Evolutionary conservation across 1,140 invertebrate genomes (phyloP).

Genomic region (Lysiphlebus fabarum): DNA sequence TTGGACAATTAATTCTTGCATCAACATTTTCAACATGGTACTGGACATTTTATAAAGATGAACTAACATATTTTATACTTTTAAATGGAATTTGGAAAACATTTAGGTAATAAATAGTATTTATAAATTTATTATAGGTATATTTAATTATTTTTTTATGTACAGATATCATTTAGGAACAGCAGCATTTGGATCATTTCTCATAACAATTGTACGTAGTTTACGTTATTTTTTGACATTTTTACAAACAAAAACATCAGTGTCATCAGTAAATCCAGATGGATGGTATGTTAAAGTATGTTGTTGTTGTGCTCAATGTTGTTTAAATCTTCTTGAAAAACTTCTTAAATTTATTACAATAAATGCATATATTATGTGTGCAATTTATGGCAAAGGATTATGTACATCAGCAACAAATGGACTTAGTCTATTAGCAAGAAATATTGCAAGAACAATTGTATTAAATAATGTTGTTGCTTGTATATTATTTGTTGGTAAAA

Average conservation of each 20-base stretch:
- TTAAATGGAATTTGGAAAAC: conserved; percentile 68
- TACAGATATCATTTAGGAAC: conserved; percentile 93
- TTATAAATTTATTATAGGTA: no score
- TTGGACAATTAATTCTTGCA: conserved; percentile 87
- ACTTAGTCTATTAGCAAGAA: conserved; percentile 86
- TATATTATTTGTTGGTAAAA: conserved; percentile 65
- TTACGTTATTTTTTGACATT: conserved; percentile 70
- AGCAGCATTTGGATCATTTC: conserved; percentile 87
- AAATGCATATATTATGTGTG: conserved; percentile 97
- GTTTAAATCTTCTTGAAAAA: conserved; percentile 87
- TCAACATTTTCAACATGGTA: conserved; percentile 87
- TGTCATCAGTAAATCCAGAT: no score
- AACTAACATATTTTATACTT: conserved; percentile 80
- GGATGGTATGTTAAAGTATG: no score
- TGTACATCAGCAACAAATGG: conserved; percentile 84
- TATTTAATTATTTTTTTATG: no score
- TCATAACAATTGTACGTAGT: conserved; percentile 86
- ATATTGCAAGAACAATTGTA: conserved; percentile 82
- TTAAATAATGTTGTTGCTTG: conserved; percentile 81
- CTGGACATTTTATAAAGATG: conserved; percentile 81
- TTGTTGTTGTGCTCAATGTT: conserved; percentile 81
- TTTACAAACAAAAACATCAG: no score
- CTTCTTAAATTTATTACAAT: conserved; percentile 82
- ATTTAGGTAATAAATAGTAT: conserved; percentile 65
- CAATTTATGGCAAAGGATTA: conserved; percentile 91